Percentiles rank a stretch among this genome's conserved stretches.
Evolutionary conservation across 2,888 invertebrate genomes (phyloP).

Genomic region (Stramonita haemastoma): DNA sequence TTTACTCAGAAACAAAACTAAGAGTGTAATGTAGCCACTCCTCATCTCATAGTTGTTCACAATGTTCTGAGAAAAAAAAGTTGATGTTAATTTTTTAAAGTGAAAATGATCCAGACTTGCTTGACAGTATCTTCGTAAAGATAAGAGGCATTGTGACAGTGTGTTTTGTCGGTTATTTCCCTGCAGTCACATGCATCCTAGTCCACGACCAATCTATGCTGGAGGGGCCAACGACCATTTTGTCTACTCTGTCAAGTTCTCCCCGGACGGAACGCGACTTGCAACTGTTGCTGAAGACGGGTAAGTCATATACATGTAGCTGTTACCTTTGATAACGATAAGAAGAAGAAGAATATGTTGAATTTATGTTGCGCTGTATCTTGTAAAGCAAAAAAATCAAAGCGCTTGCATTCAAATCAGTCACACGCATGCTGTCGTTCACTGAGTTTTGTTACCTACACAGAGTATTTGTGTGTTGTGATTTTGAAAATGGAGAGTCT

Average conservation of each 20-base stretch:
- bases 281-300: conserved; percentile 80
- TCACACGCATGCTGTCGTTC: no score
- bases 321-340: neutral
- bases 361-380: no score
- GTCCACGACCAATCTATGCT: conserved; percentile 79
- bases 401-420: no score
- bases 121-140: neutral
- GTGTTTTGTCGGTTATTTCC: no score
- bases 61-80: neutral
- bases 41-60: no score
- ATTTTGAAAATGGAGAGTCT: no score
- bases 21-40: no score
- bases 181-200: conserved; percentile 79
- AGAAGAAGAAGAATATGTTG: no score
- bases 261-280: conserved; percentile 77
- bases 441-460: no score
- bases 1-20: no score
- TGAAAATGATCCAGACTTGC: neutral
- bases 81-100: neutral
- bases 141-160: neutral
- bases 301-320: conserved; percentile 70
- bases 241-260: conserved; percentile 78
- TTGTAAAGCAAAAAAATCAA: no score
- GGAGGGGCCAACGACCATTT: conserved; percentile 79
- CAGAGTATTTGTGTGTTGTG: no score